Percentiles rank a stretch among this genome's conserved stretches.
Conservation (phyloP, 1,140 invertebrate species). For the Drosophila pseudoananassae region DNA sequence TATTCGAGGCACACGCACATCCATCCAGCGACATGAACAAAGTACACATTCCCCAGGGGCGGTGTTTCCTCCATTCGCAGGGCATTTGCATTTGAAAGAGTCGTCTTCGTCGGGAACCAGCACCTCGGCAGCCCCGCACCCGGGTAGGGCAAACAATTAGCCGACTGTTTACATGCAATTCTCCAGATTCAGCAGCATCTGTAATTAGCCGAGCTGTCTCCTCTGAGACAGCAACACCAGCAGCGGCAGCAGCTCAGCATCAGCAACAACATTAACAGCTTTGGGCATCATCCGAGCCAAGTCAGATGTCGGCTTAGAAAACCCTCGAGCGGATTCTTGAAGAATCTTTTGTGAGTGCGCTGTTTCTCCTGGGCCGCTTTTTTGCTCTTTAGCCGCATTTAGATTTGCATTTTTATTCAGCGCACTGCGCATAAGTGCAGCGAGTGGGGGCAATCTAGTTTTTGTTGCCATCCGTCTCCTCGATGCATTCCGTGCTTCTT, state of each 20-base stretch:
- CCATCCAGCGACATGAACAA: not conserved
- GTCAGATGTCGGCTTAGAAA: slow-evolving; percentile 40
- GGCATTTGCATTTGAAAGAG: slow-evolving; percentile 73
- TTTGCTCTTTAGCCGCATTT: slow-evolving; percentile 65
- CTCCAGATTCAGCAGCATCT: slow-evolving; percentile 48
- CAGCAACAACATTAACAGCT: slow-evolving; percentile 21
- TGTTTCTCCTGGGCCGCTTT: slow-evolving; percentile 24
- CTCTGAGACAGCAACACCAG: slow-evolving; percentile 47
- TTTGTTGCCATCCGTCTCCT: slow-evolving; percentile 11
- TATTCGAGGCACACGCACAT: slow-evolving; percentile 52
- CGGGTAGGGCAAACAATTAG: slow-evolving; percentile 66
- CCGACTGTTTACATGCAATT: slow-evolving; percentile 62
- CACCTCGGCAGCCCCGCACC: slow-evolving; percentile 28
- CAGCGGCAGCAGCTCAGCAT: slow-evolving; percentile 8
- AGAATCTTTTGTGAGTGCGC: slow-evolving; percentile 41
- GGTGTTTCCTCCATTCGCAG: slow-evolving; percentile 13
- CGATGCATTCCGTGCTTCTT: slow-evolving; percentile 14
- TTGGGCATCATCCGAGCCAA: slow-evolving; percentile 1
- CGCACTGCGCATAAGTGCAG: slow-evolving; percentile 71
- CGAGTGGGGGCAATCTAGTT: slow-evolving; percentile 51
- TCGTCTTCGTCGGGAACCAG: slow-evolving; percentile 22
- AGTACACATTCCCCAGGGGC: not conserved
- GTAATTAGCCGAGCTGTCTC: slow-evolving; percentile 62
- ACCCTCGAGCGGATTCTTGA: slow-evolving; percentile 42
- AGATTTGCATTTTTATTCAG: slow-evolving; percentile 83